A percentile compares a stretch with the other conserved stretches of the same genome.
phyloP scores from a whole-genome alignment of 2,888 invertebrate genomes.

The Limnephilus marmoratus region DNA sequence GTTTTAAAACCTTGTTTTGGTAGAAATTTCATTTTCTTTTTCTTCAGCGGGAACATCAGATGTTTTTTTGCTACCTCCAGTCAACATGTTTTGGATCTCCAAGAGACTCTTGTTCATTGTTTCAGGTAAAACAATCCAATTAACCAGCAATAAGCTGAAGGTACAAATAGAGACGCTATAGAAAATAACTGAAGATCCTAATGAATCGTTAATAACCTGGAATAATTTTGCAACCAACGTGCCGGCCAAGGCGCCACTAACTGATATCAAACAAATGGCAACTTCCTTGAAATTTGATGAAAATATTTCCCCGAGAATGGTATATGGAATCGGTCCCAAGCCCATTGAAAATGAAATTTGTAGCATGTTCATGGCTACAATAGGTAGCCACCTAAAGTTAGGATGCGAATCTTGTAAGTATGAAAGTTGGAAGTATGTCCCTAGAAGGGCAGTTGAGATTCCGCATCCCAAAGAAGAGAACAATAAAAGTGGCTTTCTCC shows the following conservation, averaged over 20 bases:
- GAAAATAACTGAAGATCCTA: conserved; percentile 75
- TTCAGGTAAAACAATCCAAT: conserved; percentile 76
- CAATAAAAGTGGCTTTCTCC: conserved; percentile 64
- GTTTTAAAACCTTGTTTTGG: conserved; percentile 8
- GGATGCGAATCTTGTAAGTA: conserved; percentile 56
- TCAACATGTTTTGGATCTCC: conserved; percentile 74
- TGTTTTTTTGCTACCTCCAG: conserved; percentile 41
- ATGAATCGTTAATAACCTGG: conserved; percentile 73
- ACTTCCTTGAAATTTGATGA: conserved; percentile 64
- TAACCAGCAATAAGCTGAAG: conserved; percentile 74
- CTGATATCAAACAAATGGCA: conserved; percentile 61
- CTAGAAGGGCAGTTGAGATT: conserved; percentile 54
- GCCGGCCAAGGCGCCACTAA: conserved; percentile 72
- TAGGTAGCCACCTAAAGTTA: conserved; percentile 60
- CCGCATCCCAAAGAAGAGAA: conserved; percentile 61
- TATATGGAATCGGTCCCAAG: conserved; percentile 64
- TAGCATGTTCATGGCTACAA: conserved; percentile 55
- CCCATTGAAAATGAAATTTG: conserved; percentile 60
- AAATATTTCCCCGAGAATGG: conserved; percentile 63
- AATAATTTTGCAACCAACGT: conserved; percentile 76
- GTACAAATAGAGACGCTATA: conserved; percentile 73
- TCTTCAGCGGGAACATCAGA: neutral
- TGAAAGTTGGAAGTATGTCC: conserved; percentile 55
- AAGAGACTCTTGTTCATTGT: conserved; percentile 78
- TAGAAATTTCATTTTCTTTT: conserved; percentile 35